Conservation (phyloP, 2,797 vertebrate genomes). For the Kryptolebias ocellatus region DNA sequence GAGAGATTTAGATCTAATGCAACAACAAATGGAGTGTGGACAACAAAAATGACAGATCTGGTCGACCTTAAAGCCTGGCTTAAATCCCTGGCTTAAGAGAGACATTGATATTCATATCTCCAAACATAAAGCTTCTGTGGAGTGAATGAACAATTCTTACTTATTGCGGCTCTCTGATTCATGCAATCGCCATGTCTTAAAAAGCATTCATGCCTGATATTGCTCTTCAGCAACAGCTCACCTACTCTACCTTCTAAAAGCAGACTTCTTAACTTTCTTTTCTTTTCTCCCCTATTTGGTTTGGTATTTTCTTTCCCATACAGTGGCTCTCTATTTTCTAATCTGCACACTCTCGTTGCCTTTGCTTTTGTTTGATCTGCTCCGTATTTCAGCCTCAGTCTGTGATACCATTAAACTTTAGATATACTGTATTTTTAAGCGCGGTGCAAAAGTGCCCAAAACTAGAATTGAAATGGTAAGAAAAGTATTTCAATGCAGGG, state of each 20-base stretch:
- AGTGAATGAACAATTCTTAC: slow-evolving; percentile 35
- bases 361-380: background rate
- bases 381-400: background rate
- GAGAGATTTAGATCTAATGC: slow-evolving; percentile 49
- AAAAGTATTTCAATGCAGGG: background rate
- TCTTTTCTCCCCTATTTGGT: background rate
- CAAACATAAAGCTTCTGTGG: slow-evolving; percentile 21
- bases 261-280: background rate
- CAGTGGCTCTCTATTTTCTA: background rate
- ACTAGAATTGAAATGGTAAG: slow-evolving; percentile 1
- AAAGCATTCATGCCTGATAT: slow-evolving; percentile 61
- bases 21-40: slow-evolving; percentile 49
- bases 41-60: slow-evolving; percentile 49
- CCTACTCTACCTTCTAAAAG: slow-evolving; percentile 1
- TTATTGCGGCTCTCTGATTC: slow-evolving; percentile 41
- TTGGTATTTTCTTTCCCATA: background rate
- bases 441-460: background rate
- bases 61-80: slow-evolving; percentile 33
- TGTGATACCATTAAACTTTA: background rate
- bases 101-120: slow-evolving; percentile 55
- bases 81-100: slow-evolving; percentile 33
- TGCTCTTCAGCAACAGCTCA: slow-evolving; percentile 28
- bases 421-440: background rate
- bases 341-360: background rate
- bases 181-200: slow-evolving; percentile 29